Conservation (phyloP, 1,140 invertebrate genomes). For the Plodia interpunctella region DNA sequence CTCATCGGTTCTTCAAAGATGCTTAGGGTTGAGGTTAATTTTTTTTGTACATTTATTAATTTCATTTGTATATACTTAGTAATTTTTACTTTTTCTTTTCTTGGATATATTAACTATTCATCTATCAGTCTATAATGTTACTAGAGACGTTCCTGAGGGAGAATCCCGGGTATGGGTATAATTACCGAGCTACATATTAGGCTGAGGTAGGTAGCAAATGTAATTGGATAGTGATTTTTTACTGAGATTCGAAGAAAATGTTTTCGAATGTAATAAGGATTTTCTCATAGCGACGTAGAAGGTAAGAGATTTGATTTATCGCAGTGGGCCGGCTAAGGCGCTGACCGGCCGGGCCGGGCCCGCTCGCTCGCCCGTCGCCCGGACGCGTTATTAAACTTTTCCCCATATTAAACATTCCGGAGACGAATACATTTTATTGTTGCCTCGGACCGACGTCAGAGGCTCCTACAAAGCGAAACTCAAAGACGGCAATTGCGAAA, state of each 20-base stretch:
- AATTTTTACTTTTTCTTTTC: too few species aligned
- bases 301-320: conserved; percentile 76
- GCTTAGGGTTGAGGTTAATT: conserved; percentile 18
- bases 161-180: neutral
- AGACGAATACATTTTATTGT: conserved; percentile 77
- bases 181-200: conserved; percentile 4
- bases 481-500: conserved; percentile 77
- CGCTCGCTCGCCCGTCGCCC: conserved; percentile 33
- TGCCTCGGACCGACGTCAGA: conserved; percentile 74
- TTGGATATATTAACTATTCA: too few species aligned
- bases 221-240: conserved; percentile 33
- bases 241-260: conserved; percentile 44
- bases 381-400: conserved; percentile 77
- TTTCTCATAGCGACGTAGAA: conserved; percentile 61
- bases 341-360: conserved; percentile 42
- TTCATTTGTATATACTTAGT: too few species aligned
- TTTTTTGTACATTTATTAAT: too few species aligned
- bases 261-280: conserved; percentile 70
- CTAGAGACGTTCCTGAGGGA: neutral
- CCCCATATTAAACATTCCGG: conserved; percentile 77
- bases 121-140: too few species aligned
- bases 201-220: conserved; percentile 18
- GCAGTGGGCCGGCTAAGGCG: conserved; percentile 56
- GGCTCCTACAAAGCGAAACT: conserved; percentile 75
- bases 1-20: conserved; percentile 51